Evolutionary conservation across 1,140 invertebrate genomes (phyloP).

Genomic region (Zaprionus lachaisei): DNA sequence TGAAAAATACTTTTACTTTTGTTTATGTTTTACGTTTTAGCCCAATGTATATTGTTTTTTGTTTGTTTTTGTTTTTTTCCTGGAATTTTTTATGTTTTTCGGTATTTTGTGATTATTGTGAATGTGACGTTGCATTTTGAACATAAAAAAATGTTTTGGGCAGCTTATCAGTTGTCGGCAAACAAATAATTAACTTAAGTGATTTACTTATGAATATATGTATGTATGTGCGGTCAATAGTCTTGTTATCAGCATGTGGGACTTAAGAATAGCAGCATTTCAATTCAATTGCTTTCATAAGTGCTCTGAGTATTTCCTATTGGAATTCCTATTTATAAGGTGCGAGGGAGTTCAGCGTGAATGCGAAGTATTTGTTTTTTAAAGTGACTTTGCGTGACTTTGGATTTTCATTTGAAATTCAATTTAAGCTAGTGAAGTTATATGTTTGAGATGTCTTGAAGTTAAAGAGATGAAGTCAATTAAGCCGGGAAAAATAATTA

Average conservation of each 20-base stretch:
- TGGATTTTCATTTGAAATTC: not conserved
- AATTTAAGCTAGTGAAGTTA: too few relatives aligned
- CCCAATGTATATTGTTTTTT: not conserved
- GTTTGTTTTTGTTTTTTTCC: not conserved
- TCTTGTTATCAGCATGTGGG: not conserved
- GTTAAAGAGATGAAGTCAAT: too few relatives aligned
- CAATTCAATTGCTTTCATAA: not conserved
- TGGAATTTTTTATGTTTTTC: not conserved
- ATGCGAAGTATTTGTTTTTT: not conserved
- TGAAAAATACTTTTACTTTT: constrained; percentile 37
- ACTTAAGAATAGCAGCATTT: too few relatives aligned
- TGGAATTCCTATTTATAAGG: not conserved
- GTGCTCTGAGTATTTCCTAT: not conserved
- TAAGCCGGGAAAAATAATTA: too few relatives aligned
- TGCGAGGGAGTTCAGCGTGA: not conserved
- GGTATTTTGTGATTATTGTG: not conserved
- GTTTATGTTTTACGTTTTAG: constrained; percentile 8
- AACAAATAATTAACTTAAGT: not conserved
- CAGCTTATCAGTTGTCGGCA: constrained; percentile 1
- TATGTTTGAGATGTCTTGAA: too few relatives aligned
- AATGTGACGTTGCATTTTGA: too few relatives aligned
- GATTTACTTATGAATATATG: not conserved
- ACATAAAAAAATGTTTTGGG: not conserved
- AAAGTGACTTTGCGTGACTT: not conserved
- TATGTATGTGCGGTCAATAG: not conserved